Conservation (phyloP, 2,888 invertebrate genomes). For the Hedychridium roseum region DNA sequence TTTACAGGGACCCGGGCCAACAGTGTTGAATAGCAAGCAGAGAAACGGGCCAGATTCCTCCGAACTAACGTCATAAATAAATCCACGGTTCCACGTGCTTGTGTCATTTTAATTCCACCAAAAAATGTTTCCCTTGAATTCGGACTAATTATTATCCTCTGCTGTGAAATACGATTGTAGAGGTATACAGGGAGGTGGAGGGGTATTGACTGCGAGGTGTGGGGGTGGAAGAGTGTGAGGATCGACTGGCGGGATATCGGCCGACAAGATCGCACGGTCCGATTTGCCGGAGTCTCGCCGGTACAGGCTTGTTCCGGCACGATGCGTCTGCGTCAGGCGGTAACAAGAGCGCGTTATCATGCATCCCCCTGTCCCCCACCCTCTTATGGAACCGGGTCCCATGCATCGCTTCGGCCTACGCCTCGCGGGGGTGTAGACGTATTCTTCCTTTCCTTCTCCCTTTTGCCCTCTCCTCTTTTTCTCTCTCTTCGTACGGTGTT, state of each 20-base stretch:
- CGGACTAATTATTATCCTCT: slow-evolving; percentile 7
- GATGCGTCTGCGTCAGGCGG: slow-evolving; percentile 39
- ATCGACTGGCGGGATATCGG: slow-evolving; percentile 34
- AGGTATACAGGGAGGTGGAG: not conserved
- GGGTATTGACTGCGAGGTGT: not conserved
- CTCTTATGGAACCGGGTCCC: slow-evolving; percentile 45
- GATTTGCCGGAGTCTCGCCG: slow-evolving; percentile 30
- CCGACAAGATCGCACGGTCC: slow-evolving; percentile 35
- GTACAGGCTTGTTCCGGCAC: slow-evolving; percentile 31
- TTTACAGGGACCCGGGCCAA: slow-evolving; percentile 30
- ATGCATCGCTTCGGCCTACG: slow-evolving; percentile 42
- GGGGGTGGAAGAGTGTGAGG: slow-evolving; percentile 20
- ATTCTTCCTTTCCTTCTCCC: slow-evolving; percentile 10
- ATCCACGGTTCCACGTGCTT: slow-evolving; percentile 12
- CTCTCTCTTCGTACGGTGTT: not conserved
- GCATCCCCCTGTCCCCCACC: slow-evolving; percentile 36
- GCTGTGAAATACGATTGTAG: slow-evolving; percentile 5
- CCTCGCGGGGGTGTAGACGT: slow-evolving; percentile 33
- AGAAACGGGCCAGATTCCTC: slow-evolving; percentile 29
- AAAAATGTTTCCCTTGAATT: too few species aligned
- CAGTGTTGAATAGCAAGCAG: too few species aligned
- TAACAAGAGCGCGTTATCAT: slow-evolving; percentile 50
- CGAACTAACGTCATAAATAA: slow-evolving; percentile 44
- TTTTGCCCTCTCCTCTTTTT: slow-evolving; percentile 1
- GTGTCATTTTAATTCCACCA: not conserved